Evolutionary conservation across 2,113 vertebrate species (phyloP), one percentile per base, ranked within the genome.

Genomic region (Rhipidura dahli): DNA sequence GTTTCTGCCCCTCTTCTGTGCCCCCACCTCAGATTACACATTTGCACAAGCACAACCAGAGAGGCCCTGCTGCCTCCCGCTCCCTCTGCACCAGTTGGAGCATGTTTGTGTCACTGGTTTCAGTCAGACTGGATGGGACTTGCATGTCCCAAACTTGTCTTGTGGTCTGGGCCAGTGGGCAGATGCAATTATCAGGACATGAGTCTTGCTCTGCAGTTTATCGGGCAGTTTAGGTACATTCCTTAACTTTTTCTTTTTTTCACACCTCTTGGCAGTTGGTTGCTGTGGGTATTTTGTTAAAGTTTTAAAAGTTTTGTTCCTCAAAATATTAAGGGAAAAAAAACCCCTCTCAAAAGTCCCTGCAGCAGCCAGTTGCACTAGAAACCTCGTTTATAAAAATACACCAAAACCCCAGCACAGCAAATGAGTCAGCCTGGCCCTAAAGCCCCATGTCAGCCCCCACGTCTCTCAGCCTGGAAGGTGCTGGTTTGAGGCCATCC

Each of bases 301-400:
- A 86, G 56, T 93, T 96, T 83, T 70, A 22, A 2, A 81, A 75
- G 79, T 94, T 96, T 92, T 73, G 76, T 95, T 95, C 95, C 96
- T 97, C 93, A 96, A 96, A 97, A 81, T 68, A 65, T 12, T 44
- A 44, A 93, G 59, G 83, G 39, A 77, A 79, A 40, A 6, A 83
- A 73, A 63, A 11, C 2, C 61, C 83, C 37, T 30, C 78, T 68
- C 83, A 90, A 84, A 96, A 95, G 53, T 96, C 94, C 95, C 96
- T 26, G 7, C 7, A 8, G 7, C 7, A 8, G 39, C 22, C 44
- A 59, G 87, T 82, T 92, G 69, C 77, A 68, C 47, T 88, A 39
- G 51, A 95, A 94, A 78, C 83, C 72, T 92, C 10, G 1, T 37
- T 79, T 93, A 53, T 66, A 85, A 91, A 79, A 92, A 93, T 51